Evolutionary conservation across 2,888 invertebrate species (phyloP).

Genomic region (Prionchulus punctatus): DNA sequence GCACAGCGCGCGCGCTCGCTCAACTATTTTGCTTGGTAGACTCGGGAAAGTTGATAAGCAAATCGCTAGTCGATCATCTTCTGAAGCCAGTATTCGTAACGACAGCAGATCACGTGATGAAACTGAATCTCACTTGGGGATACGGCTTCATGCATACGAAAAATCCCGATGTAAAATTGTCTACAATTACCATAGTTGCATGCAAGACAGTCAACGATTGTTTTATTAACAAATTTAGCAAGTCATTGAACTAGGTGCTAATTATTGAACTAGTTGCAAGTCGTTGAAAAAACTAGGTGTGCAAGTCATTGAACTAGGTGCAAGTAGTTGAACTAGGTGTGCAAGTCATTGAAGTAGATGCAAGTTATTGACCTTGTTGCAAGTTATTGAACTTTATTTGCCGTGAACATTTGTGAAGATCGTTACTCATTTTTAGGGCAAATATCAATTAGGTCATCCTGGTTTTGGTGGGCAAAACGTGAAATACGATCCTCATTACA

Average conservation of each 20-base stretch:
- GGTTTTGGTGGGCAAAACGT: constrained; percentile 35
- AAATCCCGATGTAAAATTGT: not conserved
- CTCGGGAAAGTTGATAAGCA: not conserved
- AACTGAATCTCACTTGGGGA: not conserved
- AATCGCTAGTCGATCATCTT: not conserved
- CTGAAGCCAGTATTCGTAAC: not conserved
- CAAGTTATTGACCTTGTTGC: too few relatives aligned
- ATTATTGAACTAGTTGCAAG: too few relatives aligned
- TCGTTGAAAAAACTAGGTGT: too few relatives aligned
- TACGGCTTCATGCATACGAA: not conserved
- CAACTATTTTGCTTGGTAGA: not conserved
- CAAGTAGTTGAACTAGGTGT: too few relatives aligned
- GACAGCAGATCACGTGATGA: not conserved
- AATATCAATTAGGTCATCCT: constrained; percentile 30
- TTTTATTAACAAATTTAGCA: too few relatives aligned
- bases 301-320: too few relatives aligned
- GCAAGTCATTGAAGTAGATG: too few relatives aligned
- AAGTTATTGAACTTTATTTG: too few relatives aligned
- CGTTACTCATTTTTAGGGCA: constrained; percentile 20
- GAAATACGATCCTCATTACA: constrained; percentile 25
- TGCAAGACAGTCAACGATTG: too few relatives aligned
- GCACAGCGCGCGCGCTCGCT: not conserved
- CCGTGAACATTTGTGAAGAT: too few relatives aligned
- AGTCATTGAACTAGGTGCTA: too few relatives aligned
- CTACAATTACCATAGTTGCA: too few relatives aligned